Base-by-base conservation (phyloP, 2,797 vertebrate genomes). In the Cynodonichthys magdalenae region DNA sequence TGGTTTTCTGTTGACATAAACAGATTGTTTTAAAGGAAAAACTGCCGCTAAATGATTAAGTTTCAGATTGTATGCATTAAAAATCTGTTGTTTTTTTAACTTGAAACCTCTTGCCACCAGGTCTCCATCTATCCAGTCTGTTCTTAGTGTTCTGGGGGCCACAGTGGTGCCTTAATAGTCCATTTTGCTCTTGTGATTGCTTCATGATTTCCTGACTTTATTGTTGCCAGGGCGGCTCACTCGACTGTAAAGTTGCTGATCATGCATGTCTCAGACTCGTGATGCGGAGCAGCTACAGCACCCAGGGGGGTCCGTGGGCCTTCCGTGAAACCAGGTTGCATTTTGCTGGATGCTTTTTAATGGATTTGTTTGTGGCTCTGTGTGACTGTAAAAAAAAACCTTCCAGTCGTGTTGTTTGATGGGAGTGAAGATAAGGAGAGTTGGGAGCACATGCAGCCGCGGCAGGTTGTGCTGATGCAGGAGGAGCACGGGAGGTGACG, bases 161-260 rank as follows among this genome's bases (percentile, higher is more conserved):
- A 24, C 69, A 74, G 64, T 18, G 18, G 58, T 68, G 62, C 12
- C 19, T 82, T 77, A 71, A 73, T 58, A 66, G 72, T 61, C 66
- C 76, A 59, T 79, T 72, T 64, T 56, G 20, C 55, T 18, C 15
- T 18, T 11, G 54, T 63, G 59, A 66, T 72, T 66, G 69, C 72
- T 31, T 74, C 57, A 66, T 79, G 71, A 79, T 74, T 58, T 71
- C 48, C 36, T 24, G 36, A 73, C 78, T 71, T 72, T 79, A 80
- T 68, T 52, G 81, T 52, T 78, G 73, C 66, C 3, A 7, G 7
- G n/a, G 74, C 51, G 62, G 77, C 57, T n/a, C n/a, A n/a, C n/a
- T 36, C 39, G 17, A 54, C 71, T 69, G 66, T 84, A 79, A 85
- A 86, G 69, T 31, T 56, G 53, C 44, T 12, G 10, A 71, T 62